Evolutionary conservation across 2,797 vertebrate species (phyloP), one percentile per base, ranked within the genome.

Genomic region (Sciaenops ocellatus): DNA sequence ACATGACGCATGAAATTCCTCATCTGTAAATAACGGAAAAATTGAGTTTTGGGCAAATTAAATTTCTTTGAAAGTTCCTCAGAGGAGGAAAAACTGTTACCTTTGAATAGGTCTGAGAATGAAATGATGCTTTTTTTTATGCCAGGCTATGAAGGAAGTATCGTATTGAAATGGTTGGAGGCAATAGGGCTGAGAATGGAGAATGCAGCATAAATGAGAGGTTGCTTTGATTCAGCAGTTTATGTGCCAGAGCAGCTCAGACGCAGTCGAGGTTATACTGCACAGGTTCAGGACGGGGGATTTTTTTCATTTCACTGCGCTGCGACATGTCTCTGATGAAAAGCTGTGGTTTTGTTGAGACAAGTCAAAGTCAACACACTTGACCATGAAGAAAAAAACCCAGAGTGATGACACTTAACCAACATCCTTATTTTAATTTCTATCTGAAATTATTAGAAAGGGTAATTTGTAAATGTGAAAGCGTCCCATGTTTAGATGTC

Each of bases 351-450:
- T 82, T 42, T 62, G 20, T 38, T 28, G 4, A 5, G 4, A 7
- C 1, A 1, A 4, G 12, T 30, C 10, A 60, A 42, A 72, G 48
- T n/a, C 1, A 3, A 0, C 0, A 1, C 12, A 2, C 6, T n/a
- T 38, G 17, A 24, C 4, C 20, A 54, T 24, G 20, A 22, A 12
- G 1, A 4, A 16, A 20, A 79, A 84, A 48, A 0, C 41, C 62
- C 67, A 46, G 47, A 30, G 17, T 80, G 60, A 76, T 13, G 57
- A 86, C 47, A 71, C 41, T 38, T n/a, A 16, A 80, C 70, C 41
- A 48, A 81, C 63, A 65, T 76, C 78, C 65, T 51, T 18, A 44
- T 78, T 78, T 76, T 46, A 12, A 24, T 10, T 22, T 62, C 15
- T 15, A 18, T 34, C 3, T 47, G 3, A 54, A 28, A 68, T 44